Conservation (phyloP, 2,113 vertebrate genomes). For the Vireo altiloquus region DNA sequence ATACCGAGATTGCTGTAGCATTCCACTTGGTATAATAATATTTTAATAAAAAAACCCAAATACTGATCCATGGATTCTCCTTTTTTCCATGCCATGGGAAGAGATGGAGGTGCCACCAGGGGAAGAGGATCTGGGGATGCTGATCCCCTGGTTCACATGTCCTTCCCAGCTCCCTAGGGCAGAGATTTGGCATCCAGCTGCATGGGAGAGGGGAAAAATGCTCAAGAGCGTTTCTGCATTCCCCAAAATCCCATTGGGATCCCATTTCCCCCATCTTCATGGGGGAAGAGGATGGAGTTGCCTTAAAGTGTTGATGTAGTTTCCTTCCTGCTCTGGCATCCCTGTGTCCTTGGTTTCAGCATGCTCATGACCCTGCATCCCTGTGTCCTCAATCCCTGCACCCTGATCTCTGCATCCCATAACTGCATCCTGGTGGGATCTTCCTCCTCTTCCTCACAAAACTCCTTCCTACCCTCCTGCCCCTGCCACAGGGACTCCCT, state of each 20-base stretch:
- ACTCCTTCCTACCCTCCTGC: background rate
- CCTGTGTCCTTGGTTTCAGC: background rate
- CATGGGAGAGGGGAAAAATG: background rate
- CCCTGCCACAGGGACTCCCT: background rate
- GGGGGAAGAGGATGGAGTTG: background rate
- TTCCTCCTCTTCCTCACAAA: background rate
- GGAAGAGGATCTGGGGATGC: background rate
- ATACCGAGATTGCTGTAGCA: slow-evolving; percentile 79
- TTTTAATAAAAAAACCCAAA: slow-evolving; percentile 76
- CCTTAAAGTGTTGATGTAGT: background rate
- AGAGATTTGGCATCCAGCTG: background rate
- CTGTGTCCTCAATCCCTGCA: background rate
- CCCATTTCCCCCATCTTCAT: background rate
- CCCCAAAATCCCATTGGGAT: background rate
- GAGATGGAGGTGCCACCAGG: accelerated
- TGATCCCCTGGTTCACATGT: background rate
- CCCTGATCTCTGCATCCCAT: background rate
- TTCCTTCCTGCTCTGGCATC: background rate
- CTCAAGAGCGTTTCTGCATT: background rate
- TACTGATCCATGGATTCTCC: background rate
- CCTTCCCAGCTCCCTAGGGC: background rate
- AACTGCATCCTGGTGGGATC: background rate
- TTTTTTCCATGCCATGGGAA: background rate
- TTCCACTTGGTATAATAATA: slow-evolving; percentile 79
- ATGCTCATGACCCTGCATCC: background rate